Percentiles rank a stretch among this genome's conserved stretches.
Evolutionary conservation across 2,888 invertebrate genomes (phyloP).

Genomic region (Diaperis boleti): DNA sequence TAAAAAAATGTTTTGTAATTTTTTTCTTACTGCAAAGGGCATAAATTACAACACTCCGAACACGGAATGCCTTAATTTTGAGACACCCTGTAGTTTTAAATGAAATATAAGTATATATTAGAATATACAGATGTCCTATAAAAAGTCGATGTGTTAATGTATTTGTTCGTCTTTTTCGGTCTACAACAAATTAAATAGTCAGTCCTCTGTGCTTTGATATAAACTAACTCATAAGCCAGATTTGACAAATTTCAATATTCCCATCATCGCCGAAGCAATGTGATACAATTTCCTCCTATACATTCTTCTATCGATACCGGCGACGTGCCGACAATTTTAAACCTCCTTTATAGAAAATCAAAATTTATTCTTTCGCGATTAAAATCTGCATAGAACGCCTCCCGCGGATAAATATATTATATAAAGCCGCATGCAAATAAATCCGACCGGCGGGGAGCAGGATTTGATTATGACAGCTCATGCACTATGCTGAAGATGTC

Average conservation of each 20-base stretch:
- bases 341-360: slow-evolving; percentile 63
- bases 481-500: slow-evolving; percentile 29
- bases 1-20: too few relatives aligned
- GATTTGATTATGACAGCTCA: slow-evolving; percentile 52
- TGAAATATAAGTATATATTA: too few relatives aligned
- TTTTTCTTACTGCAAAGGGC: too few relatives aligned
- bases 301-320: slow-evolving; percentile 48
- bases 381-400: slow-evolving; percentile 61
- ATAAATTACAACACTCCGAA: too few relatives aligned
- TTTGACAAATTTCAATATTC: slow-evolving; percentile 37
- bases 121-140: too few relatives aligned
- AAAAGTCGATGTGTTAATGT: too few relatives aligned
- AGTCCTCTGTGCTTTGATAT: too few relatives aligned
- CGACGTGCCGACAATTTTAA: slow-evolving; percentile 62
- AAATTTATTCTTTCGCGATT: slow-evolving; percentile 66
- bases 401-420: slow-evolving; percentile 62
- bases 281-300: slow-evolving; percentile 48
- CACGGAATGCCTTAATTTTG: too few relatives aligned
- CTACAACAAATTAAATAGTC: too few relatives aligned
- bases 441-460: slow-evolving; percentile 47
- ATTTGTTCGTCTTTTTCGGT: too few relatives aligned
- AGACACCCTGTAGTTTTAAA: too few relatives aligned
- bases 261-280: slow-evolving; percentile 8
- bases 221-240: slow-evolving; percentile 9
- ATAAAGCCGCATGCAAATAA: slow-evolving; percentile 51